A percentile compares a stretch with the other conserved stretches of the same genome.
These are phyloP conservation scores for Dallia pectoralis DNA, from an alignment of 2,797 vertebrate genomes.

Conservation along the genomic window DNA sequence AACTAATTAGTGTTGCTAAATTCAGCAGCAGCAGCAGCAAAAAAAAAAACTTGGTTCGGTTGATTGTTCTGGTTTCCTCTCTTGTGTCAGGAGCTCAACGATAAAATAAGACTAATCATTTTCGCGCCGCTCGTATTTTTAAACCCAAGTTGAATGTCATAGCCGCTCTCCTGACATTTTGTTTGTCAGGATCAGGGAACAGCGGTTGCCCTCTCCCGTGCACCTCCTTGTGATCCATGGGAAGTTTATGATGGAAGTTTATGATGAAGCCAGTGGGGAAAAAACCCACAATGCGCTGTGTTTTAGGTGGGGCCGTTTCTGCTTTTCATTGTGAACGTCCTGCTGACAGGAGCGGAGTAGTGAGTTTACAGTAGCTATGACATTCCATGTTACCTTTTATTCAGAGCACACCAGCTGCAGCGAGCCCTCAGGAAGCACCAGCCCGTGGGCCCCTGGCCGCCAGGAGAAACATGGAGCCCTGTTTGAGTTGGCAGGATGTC, in stretches of 20 bases:
- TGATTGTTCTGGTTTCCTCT: conserved; percentile 82
- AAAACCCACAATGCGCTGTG: conserved; percentile 59
- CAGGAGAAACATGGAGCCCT: conserved; percentile 78
- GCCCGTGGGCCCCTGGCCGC: conserved; percentile 75
- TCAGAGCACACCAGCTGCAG: conserved; percentile 89
- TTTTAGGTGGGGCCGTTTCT: conserved; percentile 72
- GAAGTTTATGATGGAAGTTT: conserved; percentile 68
- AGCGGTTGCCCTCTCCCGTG: conserved; percentile 58
- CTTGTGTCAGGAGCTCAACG: conserved; percentile 70
- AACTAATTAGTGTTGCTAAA: conserved; percentile 87
- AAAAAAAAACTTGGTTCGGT: conserved; percentile 55
- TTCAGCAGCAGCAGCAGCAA: conserved; percentile 74
- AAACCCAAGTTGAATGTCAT: conserved; percentile 68
- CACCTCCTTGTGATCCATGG: conserved; percentile 69
- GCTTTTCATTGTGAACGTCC: conserved; percentile 82
- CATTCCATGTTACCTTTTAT: conserved; percentile 89
- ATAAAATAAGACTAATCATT: conserved; percentile 78
- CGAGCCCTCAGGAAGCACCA: conserved; percentile 92
- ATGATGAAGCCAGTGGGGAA: conserved; percentile 32
- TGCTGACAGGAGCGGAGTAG: conserved; percentile 77
- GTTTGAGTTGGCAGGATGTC: conserved; percentile 92
- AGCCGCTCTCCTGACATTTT: conserved; percentile 68
- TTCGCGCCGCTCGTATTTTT: conserved; percentile 71
- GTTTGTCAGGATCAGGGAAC: conserved; percentile 66
- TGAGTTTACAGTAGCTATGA: conserved; percentile 92